Conservation (phyloP, 2,888 invertebrate genomes). For the Peribatodes rhomboidaria region DNA sequence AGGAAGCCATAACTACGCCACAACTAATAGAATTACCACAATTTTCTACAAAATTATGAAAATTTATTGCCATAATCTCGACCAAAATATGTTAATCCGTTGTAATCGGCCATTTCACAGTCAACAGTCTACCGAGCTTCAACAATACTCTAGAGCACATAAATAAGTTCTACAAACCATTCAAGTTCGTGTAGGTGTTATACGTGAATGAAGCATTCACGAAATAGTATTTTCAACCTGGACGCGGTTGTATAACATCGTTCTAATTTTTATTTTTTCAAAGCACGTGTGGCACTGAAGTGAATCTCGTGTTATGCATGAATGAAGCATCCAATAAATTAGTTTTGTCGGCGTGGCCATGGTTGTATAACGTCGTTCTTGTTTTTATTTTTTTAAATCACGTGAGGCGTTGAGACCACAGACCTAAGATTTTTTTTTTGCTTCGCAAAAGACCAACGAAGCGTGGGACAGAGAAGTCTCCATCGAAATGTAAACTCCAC, state of each 20-base stretch:
- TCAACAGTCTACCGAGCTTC: constrained; percentile 16
- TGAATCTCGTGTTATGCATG: constrained; percentile 27
- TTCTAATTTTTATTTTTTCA: constrained; percentile 31
- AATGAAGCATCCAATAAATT: constrained; percentile 44
- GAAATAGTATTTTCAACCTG: constrained; percentile 43
- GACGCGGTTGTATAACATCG: constrained; percentile 32
- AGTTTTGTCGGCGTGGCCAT: constrained; percentile 42
- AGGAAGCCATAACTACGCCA: neutral
- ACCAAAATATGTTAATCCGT: constrained; percentile 17
- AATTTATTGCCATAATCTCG: constrained; percentile 6
- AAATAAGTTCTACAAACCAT: constrained; percentile 37
- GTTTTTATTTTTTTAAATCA: constrained; percentile 32
- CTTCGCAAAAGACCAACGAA: no score
- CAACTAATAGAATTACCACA: neutral
- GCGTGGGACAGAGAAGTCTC: no score
- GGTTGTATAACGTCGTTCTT: constrained; percentile 30
- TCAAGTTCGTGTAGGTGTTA: constrained; percentile 46
- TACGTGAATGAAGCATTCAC: constrained; percentile 45
- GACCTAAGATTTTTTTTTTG: no score
- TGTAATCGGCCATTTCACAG: constrained; percentile 4
- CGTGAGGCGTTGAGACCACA: no score
- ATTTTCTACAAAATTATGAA: neutral
- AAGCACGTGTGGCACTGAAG: constrained; percentile 11
- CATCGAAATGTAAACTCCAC: no score
- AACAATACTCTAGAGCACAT: constrained; percentile 23